phyloP scores from a whole-genome alignment of 1,140 invertebrate species.

The Meloidogyne hapla region DNA sequence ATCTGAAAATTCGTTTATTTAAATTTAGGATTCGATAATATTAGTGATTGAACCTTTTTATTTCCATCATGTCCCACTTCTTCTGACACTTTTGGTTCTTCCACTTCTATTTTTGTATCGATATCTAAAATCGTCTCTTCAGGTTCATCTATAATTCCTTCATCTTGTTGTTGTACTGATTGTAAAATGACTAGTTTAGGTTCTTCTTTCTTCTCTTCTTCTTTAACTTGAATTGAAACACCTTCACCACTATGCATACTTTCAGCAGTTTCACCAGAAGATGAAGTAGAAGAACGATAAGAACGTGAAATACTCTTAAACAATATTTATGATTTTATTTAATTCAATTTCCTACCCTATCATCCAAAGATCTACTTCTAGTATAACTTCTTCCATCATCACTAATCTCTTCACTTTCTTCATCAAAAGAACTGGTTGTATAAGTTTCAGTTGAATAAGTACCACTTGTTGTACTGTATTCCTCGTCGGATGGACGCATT shows the following conservation, averaged over 20 bases:
- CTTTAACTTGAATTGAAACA: slow-evolving; percentile 6
- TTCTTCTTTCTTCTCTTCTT: slow-evolving; percentile 16
- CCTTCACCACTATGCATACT: slow-evolving; percentile 39
- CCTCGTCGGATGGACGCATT: slow-evolving; percentile 53
- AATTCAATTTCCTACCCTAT: slow-evolving; percentile 32
- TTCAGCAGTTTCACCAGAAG: slow-evolving; percentile 40
- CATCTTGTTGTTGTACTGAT: slow-evolving; percentile 10
- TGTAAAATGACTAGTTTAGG: slow-evolving; percentile 9
- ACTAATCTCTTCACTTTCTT: slow-evolving; percentile 30
- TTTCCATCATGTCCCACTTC: slow-evolving; percentile 24
- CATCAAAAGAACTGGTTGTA: slow-evolving; percentile 29
- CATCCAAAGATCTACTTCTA: slow-evolving; percentile 16
- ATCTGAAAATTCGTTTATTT: slow-evolving; percentile 10
- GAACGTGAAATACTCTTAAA: slow-evolving; percentile 14
- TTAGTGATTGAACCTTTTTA: slow-evolving; percentile 23
- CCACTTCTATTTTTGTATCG: slow-evolving; percentile 22
- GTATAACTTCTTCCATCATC: slow-evolving; percentile 38
- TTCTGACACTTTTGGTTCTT: slow-evolving; percentile 10
- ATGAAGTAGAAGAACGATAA: slow-evolving; percentile 31
- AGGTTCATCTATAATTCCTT: slow-evolving; percentile 8
- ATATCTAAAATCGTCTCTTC: slow-evolving; percentile 3
- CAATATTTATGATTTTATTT: slow-evolving; percentile 27
- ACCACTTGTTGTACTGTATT: slow-evolving; percentile 38
- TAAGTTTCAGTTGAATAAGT: slow-evolving; percentile 18
- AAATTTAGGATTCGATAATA: too few relatives aligned